Percentiles rank a stretch among this genome's conserved stretches.
phyloP scores from a whole-genome alignment of 1,140 invertebrate species.

The Subanguina moxae region DNA sequence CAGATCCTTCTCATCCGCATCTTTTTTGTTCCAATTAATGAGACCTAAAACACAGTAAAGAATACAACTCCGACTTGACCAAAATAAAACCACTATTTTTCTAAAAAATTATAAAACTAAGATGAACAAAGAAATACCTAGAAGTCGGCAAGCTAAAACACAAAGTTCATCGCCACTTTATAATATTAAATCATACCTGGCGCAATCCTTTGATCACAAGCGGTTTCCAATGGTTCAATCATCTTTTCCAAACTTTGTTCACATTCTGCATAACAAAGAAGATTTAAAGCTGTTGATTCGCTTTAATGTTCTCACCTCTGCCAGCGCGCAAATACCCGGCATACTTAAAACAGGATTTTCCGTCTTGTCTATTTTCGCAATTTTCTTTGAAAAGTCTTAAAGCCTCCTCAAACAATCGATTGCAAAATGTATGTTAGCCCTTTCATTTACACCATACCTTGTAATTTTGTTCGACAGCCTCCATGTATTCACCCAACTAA shows the following conservation, averaged over 20 bases:
- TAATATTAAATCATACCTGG: background rate
- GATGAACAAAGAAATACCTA: too few relatives aligned
- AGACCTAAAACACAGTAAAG: too few relatives aligned
- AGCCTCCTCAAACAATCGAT: background rate
- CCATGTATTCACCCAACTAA: conserved; percentile 2
- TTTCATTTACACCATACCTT: background rate
- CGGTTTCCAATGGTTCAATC: background rate
- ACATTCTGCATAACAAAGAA: background rate
- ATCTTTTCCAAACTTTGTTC: background rate
- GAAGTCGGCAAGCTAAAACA: too few relatives aligned
- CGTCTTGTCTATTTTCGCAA: background rate
- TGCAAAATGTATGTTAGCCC: too few relatives aligned
- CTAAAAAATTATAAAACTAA: too few relatives aligned
- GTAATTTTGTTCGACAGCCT: background rate
- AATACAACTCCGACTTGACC: too few relatives aligned
- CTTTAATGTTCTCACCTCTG: background rate
- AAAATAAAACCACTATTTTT: too few relatives aligned
- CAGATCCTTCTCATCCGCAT: background rate
- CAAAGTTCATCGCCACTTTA: too few relatives aligned
- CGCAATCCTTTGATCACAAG: background rate
- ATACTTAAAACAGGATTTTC: background rate
- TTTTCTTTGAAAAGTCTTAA: background rate
- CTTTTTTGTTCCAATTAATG: background rate
- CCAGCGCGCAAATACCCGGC: background rate
- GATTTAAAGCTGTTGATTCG: background rate